phyloP scores from a whole-genome alignment of 2,797 vertebrate genomes.

The Gila robusta region DNA sequence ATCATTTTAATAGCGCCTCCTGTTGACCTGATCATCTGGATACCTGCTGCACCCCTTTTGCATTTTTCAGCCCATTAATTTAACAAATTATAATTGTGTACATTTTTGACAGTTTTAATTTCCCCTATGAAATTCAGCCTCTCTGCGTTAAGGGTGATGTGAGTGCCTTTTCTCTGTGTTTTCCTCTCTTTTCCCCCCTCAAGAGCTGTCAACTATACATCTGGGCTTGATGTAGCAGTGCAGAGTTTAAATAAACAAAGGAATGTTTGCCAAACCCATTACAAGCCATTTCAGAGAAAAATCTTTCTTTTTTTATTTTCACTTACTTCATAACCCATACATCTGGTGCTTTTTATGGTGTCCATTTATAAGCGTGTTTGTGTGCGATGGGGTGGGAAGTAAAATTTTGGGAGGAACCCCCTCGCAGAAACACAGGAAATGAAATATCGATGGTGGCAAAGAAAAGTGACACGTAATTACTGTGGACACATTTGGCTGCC shows the following conservation, averaged over 20 bases:
- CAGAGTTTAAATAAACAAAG: conserved; percentile 75
- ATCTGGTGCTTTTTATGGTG: conserved; percentile 29
- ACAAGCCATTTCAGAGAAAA: conserved; percentile 30
- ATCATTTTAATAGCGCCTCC: conserved; percentile 83
- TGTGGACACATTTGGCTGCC: conserved; percentile 64
- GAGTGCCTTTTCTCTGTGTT: conserved; percentile 28
- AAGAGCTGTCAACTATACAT: conserved; percentile 71
- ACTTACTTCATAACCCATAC: conserved; percentile 41
- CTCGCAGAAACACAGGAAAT: conserved; percentile 62
- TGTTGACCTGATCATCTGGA: conserved; percentile 85
- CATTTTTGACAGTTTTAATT: conserved; percentile 85
- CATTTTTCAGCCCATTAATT: conserved; percentile 87
- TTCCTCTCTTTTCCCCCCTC: conserved; percentile 38
- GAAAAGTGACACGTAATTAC: conserved; percentile 73
- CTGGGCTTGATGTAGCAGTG: conserved; percentile 65
- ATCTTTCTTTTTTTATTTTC: conserved; percentile 14
- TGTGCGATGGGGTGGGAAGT: conserved; percentile 4
- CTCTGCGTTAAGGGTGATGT: conserved; percentile 22
- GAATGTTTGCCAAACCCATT: conserved; percentile 60
- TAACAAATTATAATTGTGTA: conserved; percentile 86
- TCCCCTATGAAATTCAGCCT: conserved; percentile 64
- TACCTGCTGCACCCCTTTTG: conserved; percentile 80
- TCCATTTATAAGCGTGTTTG: conserved; percentile 31
- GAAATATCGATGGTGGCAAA: conserved; percentile 74
- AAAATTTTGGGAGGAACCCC: conserved; percentile 33